phyloP scores from a whole-genome alignment of 1,140 invertebrate genomes.

The Lutraria rhynchaena region DNA sequence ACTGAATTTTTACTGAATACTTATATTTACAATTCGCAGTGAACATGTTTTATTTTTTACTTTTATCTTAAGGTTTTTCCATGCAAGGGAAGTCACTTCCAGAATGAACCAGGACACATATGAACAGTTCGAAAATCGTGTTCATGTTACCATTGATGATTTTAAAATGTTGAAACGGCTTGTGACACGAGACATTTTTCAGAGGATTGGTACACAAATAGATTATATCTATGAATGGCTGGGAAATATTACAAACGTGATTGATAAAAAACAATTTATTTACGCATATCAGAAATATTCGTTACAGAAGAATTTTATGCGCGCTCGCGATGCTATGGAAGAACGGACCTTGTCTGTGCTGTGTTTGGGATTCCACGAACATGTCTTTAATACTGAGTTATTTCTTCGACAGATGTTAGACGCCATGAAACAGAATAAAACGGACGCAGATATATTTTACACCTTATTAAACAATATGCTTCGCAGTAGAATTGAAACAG shows the following conservation, averaged over 20 bases:
- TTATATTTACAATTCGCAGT: too few species aligned
- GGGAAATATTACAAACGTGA: constrained; percentile 5
- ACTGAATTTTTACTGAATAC: too few species aligned
- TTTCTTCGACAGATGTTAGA: constrained; percentile 7
- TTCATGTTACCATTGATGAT: neutral
- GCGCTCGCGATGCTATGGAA: constrained; percentile 61
- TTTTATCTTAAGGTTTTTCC: constrained; percentile 3
- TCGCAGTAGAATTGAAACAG: constrained; percentile 15
- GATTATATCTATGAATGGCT: neutral
- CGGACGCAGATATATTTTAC: neutral
- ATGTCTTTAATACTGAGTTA: constrained; percentile 30
- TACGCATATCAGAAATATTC: constrained; percentile 56
- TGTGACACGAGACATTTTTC: neutral
- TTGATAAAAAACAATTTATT: constrained; percentile 23
- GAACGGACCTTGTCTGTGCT: constrained; percentile 52
- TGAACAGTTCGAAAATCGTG: neutral
- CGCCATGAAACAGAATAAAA: neutral
- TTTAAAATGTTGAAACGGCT: neutral
- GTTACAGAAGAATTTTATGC: constrained; percentile 59
- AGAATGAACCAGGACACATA: constrained; percentile 32
- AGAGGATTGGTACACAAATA: neutral
- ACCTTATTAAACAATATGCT: constrained; percentile 10
- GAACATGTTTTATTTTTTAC: too few species aligned
- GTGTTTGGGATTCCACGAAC: constrained; percentile 38
- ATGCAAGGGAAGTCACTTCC: constrained; percentile 14